These are phyloP conservation scores for Antennarius striatus DNA, from an alignment of 2,113 vertebrate species.

Conservation along the genomic window DNA sequence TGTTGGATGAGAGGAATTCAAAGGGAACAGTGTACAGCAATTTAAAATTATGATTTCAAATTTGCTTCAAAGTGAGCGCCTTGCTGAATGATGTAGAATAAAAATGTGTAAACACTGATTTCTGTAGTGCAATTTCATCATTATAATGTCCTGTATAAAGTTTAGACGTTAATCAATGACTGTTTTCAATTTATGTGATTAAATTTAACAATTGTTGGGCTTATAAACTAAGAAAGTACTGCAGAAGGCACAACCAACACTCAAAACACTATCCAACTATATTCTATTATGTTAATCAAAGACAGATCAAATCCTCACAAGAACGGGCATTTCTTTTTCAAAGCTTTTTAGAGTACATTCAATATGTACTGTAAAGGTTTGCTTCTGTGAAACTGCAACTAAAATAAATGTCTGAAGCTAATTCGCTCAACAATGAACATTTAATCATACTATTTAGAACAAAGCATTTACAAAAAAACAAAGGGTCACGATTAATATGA, in stretches of 20 bases:
- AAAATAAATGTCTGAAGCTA: background rate
- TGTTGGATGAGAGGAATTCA: slow-evolving; percentile 21
- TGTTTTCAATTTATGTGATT: too few relatives aligned
- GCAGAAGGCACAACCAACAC: too few relatives aligned
- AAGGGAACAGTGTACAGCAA: slow-evolving; percentile 32
- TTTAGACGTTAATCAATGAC: too few relatives aligned
- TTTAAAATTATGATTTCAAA: slow-evolving; percentile 8
- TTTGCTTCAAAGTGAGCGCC: slow-evolving; percentile 9
- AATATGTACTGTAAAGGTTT: too few relatives aligned
- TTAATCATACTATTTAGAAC: slow-evolving; percentile 47
- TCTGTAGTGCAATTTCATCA: background rate
- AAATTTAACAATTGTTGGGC: too few relatives aligned
- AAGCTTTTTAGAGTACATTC: too few relatives aligned
- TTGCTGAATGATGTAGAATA: slow-evolving; percentile 26
- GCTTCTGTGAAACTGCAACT: background rate
- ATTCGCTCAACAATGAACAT: slow-evolving; percentile 14
- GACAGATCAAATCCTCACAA: too few relatives aligned
- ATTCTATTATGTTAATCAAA: too few relatives aligned
- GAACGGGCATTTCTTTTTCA: too few relatives aligned
- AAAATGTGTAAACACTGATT: slow-evolving; percentile 25
- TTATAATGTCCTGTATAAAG: too few relatives aligned
- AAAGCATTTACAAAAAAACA: slow-evolving; percentile 31
- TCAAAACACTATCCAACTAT: too few relatives aligned
- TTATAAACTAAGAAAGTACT: too few relatives aligned
- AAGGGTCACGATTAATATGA: slow-evolving; percentile 10